Evolutionary conservation across 1,140 invertebrate species (phyloP).

Genomic region (Anoplophora glabripennis): DNA sequence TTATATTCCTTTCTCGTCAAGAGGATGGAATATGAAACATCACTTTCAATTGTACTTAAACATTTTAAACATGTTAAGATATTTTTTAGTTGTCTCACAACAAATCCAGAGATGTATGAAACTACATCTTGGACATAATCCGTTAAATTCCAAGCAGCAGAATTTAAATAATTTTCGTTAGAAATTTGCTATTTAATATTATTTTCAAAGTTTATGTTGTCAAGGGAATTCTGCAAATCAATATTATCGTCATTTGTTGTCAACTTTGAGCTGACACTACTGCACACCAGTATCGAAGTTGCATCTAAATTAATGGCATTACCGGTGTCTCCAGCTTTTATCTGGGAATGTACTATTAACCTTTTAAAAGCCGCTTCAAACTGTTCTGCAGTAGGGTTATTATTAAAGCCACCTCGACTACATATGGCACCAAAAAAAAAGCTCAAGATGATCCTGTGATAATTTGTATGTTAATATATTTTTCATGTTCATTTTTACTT

Average conservation of each 20-base stretch:
- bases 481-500: slow-evolving; percentile 20
- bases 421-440: slow-evolving; percentile 44
- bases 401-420: slow-evolving; percentile 40
- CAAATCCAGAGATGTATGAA: slow-evolving; percentile 23
- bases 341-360: slow-evolving; percentile 20
- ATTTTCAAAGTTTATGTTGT: background rate
- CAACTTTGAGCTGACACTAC: background rate
- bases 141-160: too few species aligned
- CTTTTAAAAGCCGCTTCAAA: slow-evolving; percentile 37
- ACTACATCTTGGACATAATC: slow-evolving; percentile 21
- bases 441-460: slow-evolving; percentile 47
- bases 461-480: slow-evolving; percentile 45
- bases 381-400: slow-evolving; percentile 44
- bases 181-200: slow-evolving; percentile 7
- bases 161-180: slow-evolving; percentile 11
- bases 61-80: slow-evolving; percentile 13
- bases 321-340: slow-evolving; percentile 7
- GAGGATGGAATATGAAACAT: slow-evolving; percentile 2
- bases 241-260: background rate
- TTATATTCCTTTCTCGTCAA: slow-evolving; percentile 12
- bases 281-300: slow-evolving; percentile 13
- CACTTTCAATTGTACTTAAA: slow-evolving; percentile 4
- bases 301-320: slow-evolving; percentile 16
- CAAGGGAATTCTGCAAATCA: slow-evolving; percentile 2
- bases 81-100: slow-evolving; percentile 21